A percentile compares a stretch with the other conserved stretches of the same genome.
phyloP scores from a whole-genome alignment of 2,888 invertebrate species.

The Podabrus alpinus region DNA sequence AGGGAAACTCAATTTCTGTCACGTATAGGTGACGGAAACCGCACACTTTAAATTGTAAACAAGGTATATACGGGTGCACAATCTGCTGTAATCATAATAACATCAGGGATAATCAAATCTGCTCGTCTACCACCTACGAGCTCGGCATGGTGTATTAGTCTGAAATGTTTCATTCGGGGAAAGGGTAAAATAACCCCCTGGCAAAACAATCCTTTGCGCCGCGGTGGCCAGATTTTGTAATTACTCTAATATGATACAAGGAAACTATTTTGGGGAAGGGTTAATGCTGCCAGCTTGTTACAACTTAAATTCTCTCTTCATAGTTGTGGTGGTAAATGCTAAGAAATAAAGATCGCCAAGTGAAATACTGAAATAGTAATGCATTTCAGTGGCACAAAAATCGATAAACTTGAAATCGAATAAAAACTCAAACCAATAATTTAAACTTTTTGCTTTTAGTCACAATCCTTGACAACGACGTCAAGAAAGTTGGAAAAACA shows the following conservation, averaged over 20 bases:
- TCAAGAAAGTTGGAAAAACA: background rate
- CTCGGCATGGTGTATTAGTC: slow-evolving; percentile 32
- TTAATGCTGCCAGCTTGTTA: slow-evolving; percentile 28
- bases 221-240: slow-evolving; percentile 34
- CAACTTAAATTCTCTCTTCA: slow-evolving; percentile 18
- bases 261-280: slow-evolving; percentile 31
- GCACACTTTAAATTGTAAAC: slow-evolving; percentile 32
- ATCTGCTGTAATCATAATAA: slow-evolving; percentile 35
- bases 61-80: slow-evolving; percentile 31
- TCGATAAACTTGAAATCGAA: background rate
- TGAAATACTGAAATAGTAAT: background rate
- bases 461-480: background rate
- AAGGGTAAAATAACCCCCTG: slow-evolving; percentile 24
- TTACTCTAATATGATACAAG: slow-evolving; percentile 33
- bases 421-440: background rate
- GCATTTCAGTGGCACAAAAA: background rate
- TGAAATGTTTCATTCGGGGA: slow-evolving; percentile 27
- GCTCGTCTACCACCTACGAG: slow-evolving; percentile 32
- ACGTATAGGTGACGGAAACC: slow-evolving; percentile 30
- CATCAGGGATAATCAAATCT: slow-evolving; percentile 37
- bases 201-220: slow-evolving; percentile 31
- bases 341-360: slow-evolving; percentile 3
- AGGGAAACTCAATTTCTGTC: slow-evolving; percentile 26
- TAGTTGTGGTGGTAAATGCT: slow-evolving; percentile 13
- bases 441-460: background rate